Conservation (phyloP, 2,797 vertebrate genomes). For the Bovichtus diacanthus region DNA sequence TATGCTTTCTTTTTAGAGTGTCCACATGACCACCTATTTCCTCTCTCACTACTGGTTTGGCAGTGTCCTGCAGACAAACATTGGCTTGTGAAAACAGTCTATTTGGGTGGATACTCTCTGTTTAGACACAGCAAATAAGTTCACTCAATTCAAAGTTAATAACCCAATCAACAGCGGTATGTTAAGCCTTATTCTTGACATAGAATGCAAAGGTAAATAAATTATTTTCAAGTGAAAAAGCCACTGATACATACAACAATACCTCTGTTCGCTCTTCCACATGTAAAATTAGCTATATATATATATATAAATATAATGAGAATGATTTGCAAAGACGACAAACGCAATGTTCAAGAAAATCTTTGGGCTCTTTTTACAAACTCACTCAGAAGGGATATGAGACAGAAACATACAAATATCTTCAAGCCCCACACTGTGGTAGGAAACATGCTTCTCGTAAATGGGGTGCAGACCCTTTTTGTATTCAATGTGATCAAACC, state of each 20-base stretch:
- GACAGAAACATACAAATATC: slow-evolving; percentile 25
- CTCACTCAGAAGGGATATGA: slow-evolving; percentile 40
- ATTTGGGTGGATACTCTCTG: slow-evolving; percentile 75
- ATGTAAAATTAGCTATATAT: not conserved
- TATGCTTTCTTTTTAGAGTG: slow-evolving; percentile 75
- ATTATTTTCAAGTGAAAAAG: not conserved
- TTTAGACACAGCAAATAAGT: slow-evolving; percentile 79
- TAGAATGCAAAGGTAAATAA: not conserved
- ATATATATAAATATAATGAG: not conserved
- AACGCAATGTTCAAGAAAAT: not conserved
- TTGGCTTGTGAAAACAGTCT: slow-evolving; percentile 78
- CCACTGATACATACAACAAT: not conserved
- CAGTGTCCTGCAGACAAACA: slow-evolving; percentile 77
- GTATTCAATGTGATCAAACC: slow-evolving; percentile 73
- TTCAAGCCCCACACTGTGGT: slow-evolving; percentile 1
- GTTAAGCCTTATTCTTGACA: slow-evolving; percentile 24
- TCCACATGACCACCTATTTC: slow-evolving; percentile 74
- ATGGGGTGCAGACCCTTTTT: slow-evolving; percentile 65
- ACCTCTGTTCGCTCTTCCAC: not conserved
- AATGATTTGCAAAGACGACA: not conserved
- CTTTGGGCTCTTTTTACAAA: not conserved
- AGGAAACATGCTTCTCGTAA: slow-evolving; percentile 57
- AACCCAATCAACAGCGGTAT: slow-evolving; percentile 36
- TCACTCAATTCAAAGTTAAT: slow-evolving; percentile 76
- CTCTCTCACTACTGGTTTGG: slow-evolving; percentile 81